phyloP scores from a whole-genome alignment of 1,140 invertebrate species.

The Tribolium castaneum region DNA sequence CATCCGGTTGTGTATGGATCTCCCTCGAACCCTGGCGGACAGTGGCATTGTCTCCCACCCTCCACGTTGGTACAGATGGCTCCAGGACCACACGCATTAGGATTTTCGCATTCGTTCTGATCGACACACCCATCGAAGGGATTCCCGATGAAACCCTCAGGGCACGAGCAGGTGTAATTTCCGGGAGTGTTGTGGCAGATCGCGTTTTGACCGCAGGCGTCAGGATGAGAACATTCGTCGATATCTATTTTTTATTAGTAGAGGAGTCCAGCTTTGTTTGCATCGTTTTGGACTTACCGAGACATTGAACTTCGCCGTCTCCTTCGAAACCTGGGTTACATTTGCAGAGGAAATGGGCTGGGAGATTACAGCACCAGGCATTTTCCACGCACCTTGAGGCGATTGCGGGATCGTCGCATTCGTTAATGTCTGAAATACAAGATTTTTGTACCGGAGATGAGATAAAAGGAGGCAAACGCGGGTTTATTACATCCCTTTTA shows the following conservation, averaged over 20 bases:
- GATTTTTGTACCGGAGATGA: neutral
- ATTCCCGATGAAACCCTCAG: conserved; percentile 85
- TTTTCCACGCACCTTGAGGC: conserved; percentile 87
- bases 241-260: conserved; percentile 71
- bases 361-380: conserved; percentile 94
- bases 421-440: conserved; percentile 85
- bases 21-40: conserved; percentile 75
- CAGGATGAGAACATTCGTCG: conserved; percentile 83
- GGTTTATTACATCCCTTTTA: neutral
- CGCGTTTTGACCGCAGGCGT: conserved; percentile 83
- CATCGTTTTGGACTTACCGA: conserved; percentile 67
- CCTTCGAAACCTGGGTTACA: conserved; percentile 91
- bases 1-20: conserved; percentile 71
- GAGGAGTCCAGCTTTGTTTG: too few species aligned
- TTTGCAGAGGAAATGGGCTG: conserved; percentile 93
- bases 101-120: conserved; percentile 82
- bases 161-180: conserved; percentile 89
- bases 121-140: conserved; percentile 88
- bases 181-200: conserved; percentile 86
- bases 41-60: conserved; percentile 84
- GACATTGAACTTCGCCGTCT: conserved; percentile 86
- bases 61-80: conserved; percentile 84
- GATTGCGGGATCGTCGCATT: conserved; percentile 88
- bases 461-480: neutral
- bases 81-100: conserved; percentile 79